These are phyloP conservation scores for Orthonychiurus folsomi DNA, from an alignment of 2,888 invertebrate genomes.

Conservation along the genomic window DNA sequence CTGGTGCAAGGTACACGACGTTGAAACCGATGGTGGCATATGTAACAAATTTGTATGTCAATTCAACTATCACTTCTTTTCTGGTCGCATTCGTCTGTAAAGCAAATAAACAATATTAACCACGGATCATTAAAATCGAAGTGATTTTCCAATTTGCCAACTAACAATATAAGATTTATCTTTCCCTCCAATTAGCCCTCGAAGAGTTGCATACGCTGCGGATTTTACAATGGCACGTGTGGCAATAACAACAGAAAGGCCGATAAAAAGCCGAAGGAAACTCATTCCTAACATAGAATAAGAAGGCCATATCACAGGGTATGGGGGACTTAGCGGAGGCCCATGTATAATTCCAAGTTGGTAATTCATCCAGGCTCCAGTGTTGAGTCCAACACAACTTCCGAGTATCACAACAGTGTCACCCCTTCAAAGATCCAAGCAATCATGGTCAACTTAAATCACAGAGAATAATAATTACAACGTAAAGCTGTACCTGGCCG, in stretches of 20 bases:
- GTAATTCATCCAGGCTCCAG: conserved; percentile 77
- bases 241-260: conserved; percentile 63
- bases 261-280: conserved; percentile 61
- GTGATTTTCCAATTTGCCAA: too few relatives aligned
- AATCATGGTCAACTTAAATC: not conserved
- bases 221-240: conserved; percentile 61
- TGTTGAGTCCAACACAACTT: conserved; percentile 65
- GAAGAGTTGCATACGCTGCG: conserved; percentile 59
- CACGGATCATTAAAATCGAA: too few relatives aligned
- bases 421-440: conserved; percentile 58
- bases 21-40: conserved; percentile 72
- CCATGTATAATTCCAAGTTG: conserved; percentile 51
- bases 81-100: conserved; percentile 53
- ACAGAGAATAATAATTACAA: not conserved
- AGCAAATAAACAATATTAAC: conserved; percentile 56
- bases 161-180: conserved; percentile 15
- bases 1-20: conserved; percentile 66
- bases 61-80: conserved; percentile 60
- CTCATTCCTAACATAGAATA: conserved; percentile 58
- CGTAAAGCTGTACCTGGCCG: conserved; percentile 58
- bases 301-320: conserved; percentile 69
- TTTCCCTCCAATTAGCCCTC: conserved; percentile 52
- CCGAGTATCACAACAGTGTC: conserved; percentile 83
- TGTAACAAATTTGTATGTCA: conserved; percentile 72
- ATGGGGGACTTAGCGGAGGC: conserved; percentile 58